Evolutionary conservation across 1,140 invertebrate genomes (phyloP).

Genomic region (Callitettix versicolor): DNA sequence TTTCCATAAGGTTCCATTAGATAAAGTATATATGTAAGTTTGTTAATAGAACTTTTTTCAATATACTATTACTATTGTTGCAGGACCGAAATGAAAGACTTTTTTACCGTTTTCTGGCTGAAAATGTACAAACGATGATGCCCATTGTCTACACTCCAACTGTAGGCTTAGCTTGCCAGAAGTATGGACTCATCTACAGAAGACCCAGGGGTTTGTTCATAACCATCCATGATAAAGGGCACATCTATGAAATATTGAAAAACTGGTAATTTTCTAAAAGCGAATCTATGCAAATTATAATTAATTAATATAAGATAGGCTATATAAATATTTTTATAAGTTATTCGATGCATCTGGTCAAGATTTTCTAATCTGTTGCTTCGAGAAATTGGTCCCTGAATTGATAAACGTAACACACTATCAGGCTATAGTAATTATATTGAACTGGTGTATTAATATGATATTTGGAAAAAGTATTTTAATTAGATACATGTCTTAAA

Average conservation of each 20-base stretch:
- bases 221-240: conserved; percentile 89
- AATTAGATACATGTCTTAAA: not conserved
- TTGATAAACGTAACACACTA: not conserved
- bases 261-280: conserved; percentile 53
- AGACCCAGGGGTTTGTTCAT: conserved; percentile 90
- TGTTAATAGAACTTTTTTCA: too few species aligned
- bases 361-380: not conserved
- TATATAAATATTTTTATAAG: too few species aligned
- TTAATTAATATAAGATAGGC: too few species aligned
- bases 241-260: conserved; percentile 71
- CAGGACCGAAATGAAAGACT: conserved; percentile 82
- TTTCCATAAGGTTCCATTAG: too few species aligned
- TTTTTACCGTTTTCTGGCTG: conserved; percentile 83
- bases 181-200: conserved; percentile 88
- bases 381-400: not conserved
- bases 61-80: not conserved
- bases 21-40: too few species aligned
- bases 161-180: conserved; percentile 87
- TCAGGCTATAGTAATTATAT: not conserved
- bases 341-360: too few species aligned
- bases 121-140: conserved; percentile 82
- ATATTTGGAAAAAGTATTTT: not conserved
- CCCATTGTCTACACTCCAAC: conserved; percentile 89
- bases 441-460: not conserved
- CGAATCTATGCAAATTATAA: not conserved